Evolutionary conservation across 2,797 vertebrate species (phyloP).

Genomic region (Sebastes steindachneri): DNA sequence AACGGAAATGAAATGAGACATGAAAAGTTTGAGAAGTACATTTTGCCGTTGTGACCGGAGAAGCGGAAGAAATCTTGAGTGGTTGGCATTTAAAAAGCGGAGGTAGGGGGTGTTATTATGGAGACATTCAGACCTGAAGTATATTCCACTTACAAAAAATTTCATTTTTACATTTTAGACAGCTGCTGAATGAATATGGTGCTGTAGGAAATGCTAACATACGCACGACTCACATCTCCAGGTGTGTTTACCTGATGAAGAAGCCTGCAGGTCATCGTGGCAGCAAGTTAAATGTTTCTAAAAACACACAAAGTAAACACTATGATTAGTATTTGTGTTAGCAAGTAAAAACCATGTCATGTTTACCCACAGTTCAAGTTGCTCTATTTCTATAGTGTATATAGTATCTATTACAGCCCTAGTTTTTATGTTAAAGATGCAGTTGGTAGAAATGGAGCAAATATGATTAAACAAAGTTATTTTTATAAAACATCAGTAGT

Average conservation of each 20-base stretch:
- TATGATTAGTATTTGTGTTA: not conserved
- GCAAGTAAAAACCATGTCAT: too few species aligned
- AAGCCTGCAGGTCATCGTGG: not conserved
- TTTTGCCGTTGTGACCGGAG: not conserved
- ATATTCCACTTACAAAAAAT: not conserved
- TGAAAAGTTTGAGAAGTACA: not conserved
- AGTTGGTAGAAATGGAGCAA: too few species aligned
- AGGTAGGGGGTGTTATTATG: not conserved
- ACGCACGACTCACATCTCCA: not conserved
- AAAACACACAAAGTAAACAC: not conserved
- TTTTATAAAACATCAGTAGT: too few species aligned
- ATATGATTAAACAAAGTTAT: too few species aligned
- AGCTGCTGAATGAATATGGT: not conserved
- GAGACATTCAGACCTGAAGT: not conserved
- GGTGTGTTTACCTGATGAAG: not conserved
- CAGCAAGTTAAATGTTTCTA: not conserved
- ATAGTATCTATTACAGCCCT: rapidly evolving
- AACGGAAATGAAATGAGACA: not conserved
- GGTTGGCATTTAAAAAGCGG: constrained; percentile 31
- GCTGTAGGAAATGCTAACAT: not conserved
- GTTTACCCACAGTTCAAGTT: too few species aligned
- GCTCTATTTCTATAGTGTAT: not conserved
- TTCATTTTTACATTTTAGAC: not conserved
- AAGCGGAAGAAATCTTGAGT: not conserved
- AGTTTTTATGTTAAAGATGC: not conserved